phyloP scores from a whole-genome alignment of 2,113 vertebrate species.

The Protobothrops flavoviridis region DNA sequence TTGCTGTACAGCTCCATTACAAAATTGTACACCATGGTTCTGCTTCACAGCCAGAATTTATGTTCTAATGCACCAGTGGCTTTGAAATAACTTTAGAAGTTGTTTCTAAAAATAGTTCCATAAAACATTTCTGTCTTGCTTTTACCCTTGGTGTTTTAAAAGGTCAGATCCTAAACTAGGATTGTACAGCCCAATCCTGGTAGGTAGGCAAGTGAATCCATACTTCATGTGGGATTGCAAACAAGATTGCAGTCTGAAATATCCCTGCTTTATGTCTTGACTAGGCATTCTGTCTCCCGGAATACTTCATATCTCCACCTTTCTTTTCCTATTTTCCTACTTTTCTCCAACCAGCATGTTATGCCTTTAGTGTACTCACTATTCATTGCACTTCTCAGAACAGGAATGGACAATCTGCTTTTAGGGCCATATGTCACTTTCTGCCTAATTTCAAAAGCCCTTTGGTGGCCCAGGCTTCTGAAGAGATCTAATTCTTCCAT shows the following conservation, averaged over 20 bases:
- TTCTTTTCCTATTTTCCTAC: neutral
- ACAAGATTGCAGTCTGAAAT: neutral
- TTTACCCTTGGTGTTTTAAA: neutral
- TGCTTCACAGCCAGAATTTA: constrained; percentile 12
- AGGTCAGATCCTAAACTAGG: neutral
- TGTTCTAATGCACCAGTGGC: constrained; percentile 6
- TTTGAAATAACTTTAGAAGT: neutral
- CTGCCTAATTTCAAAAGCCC: neutral
- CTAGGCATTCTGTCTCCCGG: neutral
- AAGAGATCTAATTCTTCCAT: neutral
- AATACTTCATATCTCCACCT: neutral
- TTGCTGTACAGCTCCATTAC: neutral
- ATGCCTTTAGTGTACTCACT: neutral
- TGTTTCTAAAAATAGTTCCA: constrained; percentile 6
- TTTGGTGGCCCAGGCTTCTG: neutral
- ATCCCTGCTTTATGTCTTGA: neutral
- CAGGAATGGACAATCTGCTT: neutral
- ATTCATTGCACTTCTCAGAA: neutral
- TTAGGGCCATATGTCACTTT: neutral
- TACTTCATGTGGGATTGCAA: neutral
- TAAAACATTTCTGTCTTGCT: constrained; percentile 5
- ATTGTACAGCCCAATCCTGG: neutral
- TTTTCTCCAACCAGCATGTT: neutral
- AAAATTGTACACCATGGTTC: constrained; percentile 12
- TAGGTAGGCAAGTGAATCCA: neutral